These are phyloP conservation scores for Sitophilus oryzae DNA, from an alignment of 1,140 invertebrate genomes.

Conservation along the genomic window DNA sequence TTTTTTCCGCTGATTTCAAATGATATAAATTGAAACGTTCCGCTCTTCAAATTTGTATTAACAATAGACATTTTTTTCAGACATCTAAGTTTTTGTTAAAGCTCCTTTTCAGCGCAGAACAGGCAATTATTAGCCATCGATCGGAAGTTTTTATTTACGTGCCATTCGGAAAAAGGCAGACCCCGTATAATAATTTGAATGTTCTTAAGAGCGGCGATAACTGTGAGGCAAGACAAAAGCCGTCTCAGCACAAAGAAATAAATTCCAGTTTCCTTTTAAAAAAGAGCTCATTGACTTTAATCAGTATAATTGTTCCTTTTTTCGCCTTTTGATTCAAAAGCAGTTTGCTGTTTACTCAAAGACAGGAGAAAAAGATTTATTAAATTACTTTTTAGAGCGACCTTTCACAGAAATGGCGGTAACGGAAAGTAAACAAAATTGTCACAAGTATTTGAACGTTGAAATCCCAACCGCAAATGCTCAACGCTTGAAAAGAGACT, in stretches of 20 bases:
- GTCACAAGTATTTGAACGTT: neutral
- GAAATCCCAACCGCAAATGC: neutral
- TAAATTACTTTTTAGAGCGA: slow-evolving; percentile 4
- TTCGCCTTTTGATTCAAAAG: slow-evolving; percentile 1
- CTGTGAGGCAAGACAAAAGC: neutral
- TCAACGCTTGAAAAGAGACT: slow-evolving; percentile 19
- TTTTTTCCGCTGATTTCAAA: too few species aligned
- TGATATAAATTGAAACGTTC: too few species aligned
- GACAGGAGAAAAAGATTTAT: neutral
- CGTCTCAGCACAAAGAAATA: neutral
- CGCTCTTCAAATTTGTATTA: too few species aligned
- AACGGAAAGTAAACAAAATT: neutral
- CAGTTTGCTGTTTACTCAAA: neutral
- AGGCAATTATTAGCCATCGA: too few species aligned
- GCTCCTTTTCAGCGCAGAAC: too few species aligned
- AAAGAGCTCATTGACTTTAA: slow-evolving; percentile 5
- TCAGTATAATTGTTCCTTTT: slow-evolving; percentile 1
- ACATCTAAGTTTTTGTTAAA: too few species aligned
- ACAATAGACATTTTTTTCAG: too few species aligned
- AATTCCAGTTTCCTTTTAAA: neutral
- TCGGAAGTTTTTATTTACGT: too few species aligned
- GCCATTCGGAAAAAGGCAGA: too few species aligned
- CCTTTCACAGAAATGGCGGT: neutral
- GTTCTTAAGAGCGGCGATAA: too few species aligned
- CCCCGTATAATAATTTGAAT: too few species aligned